phyloP scores from a whole-genome alignment of 2,113 vertebrate genomes.

The Lophius piscatorius region DNA sequence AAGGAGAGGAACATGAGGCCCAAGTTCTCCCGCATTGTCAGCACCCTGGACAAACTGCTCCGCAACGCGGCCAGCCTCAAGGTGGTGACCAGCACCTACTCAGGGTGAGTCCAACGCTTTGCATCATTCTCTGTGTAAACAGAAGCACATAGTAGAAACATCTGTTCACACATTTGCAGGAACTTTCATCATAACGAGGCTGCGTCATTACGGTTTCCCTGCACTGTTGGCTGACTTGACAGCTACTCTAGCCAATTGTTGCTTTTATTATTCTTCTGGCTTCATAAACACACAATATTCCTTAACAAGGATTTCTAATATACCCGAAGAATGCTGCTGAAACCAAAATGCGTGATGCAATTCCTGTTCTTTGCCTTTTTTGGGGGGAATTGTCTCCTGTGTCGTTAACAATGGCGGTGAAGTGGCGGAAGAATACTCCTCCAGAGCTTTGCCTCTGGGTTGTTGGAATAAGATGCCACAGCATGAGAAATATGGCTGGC shows the following conservation, averaged over 20 bases:
- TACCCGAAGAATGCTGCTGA: conserved; percentile 19
- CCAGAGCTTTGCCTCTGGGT: conserved; percentile 35
- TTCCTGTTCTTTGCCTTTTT: conserved; percentile 29
- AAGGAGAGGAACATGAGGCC: conserved; percentile 96
- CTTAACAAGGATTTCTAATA: conserved; percentile 31
- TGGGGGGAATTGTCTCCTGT: conserved; percentile 43
- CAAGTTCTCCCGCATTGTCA: conserved; percentile 96
- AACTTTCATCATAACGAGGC: too few relatives aligned
- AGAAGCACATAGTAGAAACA: too few relatives aligned
- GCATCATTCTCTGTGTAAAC: too few relatives aligned
- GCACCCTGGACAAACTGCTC: conserved; percentile 97
- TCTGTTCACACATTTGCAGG: too few relatives aligned
- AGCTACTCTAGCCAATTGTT: conserved; percentile 8
- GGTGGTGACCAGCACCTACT: conserved; percentile 92
- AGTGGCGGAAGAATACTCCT: conserved; percentile 43
- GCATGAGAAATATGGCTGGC: conserved; percentile 38
- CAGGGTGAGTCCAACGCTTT: conserved; percentile 92
- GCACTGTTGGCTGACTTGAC: conserved; percentile 11
- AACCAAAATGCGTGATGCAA: conserved; percentile 30
- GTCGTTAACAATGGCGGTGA: conserved; percentile 41
- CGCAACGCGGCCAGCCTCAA: conserved; percentile 97
- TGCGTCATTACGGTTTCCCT: too few relatives aligned
- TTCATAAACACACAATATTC: too few relatives aligned
- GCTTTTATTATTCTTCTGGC: conserved; percentile 1
- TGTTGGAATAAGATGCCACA: conserved; percentile 67